Percentiles rank a stretch among this genome's conserved stretches.
Evolutionary conservation across 2,797 vertebrate species (phyloP).

Genomic region (Simalia tracyae): DNA sequence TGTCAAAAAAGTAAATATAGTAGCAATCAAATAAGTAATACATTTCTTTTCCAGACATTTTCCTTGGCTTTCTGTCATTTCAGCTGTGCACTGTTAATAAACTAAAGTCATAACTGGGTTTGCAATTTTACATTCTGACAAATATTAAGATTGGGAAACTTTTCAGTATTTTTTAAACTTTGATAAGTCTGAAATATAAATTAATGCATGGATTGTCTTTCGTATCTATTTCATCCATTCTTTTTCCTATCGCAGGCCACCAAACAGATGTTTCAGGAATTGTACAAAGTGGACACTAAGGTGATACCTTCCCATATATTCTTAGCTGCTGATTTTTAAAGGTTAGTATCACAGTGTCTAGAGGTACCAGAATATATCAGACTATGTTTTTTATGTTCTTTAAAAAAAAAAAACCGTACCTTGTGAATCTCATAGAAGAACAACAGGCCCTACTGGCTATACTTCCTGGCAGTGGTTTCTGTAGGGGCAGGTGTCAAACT

Average conservation of each 20-base stretch:
- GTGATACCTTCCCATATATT: background rate
- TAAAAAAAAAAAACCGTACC: background rate
- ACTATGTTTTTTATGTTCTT: background rate
- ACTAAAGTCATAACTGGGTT: background rate
- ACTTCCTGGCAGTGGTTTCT: background rate
- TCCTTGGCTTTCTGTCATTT: slow-evolving; percentile 2
- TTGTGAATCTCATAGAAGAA: background rate
- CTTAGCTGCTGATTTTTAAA: background rate
- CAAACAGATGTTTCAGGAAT: background rate
- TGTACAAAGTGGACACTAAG: background rate
- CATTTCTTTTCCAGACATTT: slow-evolving; percentile 9
- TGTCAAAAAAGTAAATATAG: slow-evolving; percentile 13
- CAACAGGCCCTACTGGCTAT: too few relatives aligned
- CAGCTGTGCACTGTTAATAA: background rate
- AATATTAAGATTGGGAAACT: background rate
- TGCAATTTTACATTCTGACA: background rate
- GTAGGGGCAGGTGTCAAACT: background rate
- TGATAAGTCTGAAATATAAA: background rate
- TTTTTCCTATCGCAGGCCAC: background rate
- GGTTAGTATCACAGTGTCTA: background rate
- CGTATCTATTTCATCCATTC: background rate
- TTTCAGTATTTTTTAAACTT: background rate
- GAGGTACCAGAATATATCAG: background rate
- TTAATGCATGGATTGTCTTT: background rate
- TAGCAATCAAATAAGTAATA: slow-evolving; percentile 6